phyloP scores from a whole-genome alignment of 2,797 vertebrate genomes.

The Mareca penelope region DNA sequence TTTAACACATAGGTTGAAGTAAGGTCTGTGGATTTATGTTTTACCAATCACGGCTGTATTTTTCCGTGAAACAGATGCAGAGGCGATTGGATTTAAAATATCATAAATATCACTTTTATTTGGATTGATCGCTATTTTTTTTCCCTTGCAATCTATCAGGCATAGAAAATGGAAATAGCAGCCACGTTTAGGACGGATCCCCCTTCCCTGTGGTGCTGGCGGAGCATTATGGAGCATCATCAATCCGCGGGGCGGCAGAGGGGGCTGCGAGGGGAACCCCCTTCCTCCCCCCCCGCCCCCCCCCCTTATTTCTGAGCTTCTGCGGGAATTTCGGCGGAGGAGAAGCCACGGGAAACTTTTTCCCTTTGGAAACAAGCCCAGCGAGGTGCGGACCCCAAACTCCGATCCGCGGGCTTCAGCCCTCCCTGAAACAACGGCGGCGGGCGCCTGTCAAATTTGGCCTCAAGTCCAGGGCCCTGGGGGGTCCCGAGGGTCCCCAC shows the following conservation, averaged over 20 bases:
- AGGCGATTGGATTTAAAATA: background rate
- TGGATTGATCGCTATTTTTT: background rate
- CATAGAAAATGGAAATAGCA: background rate
- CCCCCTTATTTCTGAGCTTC: background rate
- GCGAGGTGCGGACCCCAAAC: accelerated
- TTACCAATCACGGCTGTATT: background rate
- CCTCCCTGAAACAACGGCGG: background rate
- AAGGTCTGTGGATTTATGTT: background rate
- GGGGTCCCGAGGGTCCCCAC: accelerated
- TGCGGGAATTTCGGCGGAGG: background rate
- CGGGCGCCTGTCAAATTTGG: accelerated
- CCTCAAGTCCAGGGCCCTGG: accelerated
- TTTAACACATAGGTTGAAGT: background rate
- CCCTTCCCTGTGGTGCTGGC: background rate
- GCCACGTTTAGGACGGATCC: background rate
- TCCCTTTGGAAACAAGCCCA: background rate
- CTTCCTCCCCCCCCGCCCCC: no score
- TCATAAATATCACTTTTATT: background rate
- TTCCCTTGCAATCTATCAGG: accelerated
- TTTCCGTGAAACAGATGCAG: background rate
- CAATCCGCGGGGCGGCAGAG: accelerated
- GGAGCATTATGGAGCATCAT: background rate
- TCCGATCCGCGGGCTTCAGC: accelerated
- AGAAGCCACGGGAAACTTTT: background rate
- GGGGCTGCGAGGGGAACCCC: no score